phyloP scores from a whole-genome alignment of 2,797 vertebrate genomes.

The Alca torda region DNA sequence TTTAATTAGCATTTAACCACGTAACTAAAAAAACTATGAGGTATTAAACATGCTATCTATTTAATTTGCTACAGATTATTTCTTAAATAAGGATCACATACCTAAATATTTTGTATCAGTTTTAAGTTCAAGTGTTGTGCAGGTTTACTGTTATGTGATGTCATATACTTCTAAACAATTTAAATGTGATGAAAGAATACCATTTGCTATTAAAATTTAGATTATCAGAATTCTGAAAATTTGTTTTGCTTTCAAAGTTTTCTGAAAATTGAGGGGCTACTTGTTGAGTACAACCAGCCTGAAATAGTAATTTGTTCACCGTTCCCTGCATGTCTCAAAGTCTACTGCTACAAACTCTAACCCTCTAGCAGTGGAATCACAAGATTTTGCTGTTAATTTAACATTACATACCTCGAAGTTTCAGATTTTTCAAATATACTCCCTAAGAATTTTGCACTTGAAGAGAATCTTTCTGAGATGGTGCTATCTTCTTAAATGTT shows the following conservation, averaged over 20 bases:
- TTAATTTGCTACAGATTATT: slow-evolving; percentile 70
- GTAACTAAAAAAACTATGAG: slow-evolving; percentile 61
- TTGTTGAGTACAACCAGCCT: neutral
- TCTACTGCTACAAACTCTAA: neutral
- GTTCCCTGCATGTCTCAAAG: neutral
- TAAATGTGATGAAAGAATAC: neutral
- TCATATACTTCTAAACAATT: neutral
- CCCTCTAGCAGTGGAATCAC: neutral
- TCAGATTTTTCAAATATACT: neutral
- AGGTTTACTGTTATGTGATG: neutral
- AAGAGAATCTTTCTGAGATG: neutral
- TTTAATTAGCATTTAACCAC: slow-evolving; percentile 69
- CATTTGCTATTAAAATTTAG: neutral
- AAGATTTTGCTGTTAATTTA: neutral
- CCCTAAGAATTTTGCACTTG: neutral
- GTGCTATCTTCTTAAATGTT: neutral
- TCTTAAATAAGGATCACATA: slow-evolving; percentile 70
- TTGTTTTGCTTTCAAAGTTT: neutral
- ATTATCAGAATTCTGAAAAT: neutral
- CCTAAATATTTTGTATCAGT: slow-evolving; percentile 28
- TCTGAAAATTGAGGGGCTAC: neutral
- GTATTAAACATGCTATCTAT: slow-evolving; percentile 62
- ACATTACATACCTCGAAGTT: neutral
- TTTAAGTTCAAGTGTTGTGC: neutral
- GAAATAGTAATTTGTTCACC: neutral